phyloP scores from a whole-genome alignment of 2,888 invertebrate species.

The Epiblema foenella region DNA sequence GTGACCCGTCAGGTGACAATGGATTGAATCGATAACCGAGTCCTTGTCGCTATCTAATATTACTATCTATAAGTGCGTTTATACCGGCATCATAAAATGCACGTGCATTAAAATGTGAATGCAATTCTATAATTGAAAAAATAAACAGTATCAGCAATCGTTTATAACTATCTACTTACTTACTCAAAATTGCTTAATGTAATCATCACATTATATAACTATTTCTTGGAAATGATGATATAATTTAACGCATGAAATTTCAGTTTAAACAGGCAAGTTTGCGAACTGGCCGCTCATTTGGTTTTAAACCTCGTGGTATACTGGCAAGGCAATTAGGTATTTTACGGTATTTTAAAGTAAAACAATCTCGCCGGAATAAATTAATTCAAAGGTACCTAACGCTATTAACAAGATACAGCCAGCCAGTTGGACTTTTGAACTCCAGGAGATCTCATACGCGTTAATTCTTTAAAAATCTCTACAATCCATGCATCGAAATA shows the following conservation, averaged over 20 bases:
- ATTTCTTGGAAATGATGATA: too few species aligned
- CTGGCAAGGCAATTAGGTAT: too few species aligned
- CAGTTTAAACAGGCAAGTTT: too few species aligned
- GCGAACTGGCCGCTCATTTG: too few species aligned
- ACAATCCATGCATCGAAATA: background rate
- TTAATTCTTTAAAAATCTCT: background rate
- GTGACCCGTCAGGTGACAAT: slow-evolving; percentile 29
- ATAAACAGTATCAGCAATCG: slow-evolving; percentile 2
- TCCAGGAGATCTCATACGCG: background rate
- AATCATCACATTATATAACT: too few species aligned
- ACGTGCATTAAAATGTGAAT: slow-evolving; percentile 16
- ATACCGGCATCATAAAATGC: slow-evolving; percentile 4
- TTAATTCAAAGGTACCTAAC: background rate
- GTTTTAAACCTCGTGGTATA: too few species aligned
- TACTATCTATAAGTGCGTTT: slow-evolving; percentile 11
- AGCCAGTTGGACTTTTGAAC: background rate
- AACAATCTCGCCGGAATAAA: background rate
- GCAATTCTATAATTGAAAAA: background rate
- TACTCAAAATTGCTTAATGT: background rate
- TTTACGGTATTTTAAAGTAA: too few species aligned
- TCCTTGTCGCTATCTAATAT: slow-evolving; percentile 21
- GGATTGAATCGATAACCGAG: slow-evolving; percentile 33
- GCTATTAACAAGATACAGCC: background rate
- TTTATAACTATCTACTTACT: background rate
- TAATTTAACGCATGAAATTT: too few species aligned